Percentiles rank a stretch among this genome's conserved stretches.
phyloP scores from a whole-genome alignment of 2,888 invertebrate species.

The Cynaeus angustus region DNA sequence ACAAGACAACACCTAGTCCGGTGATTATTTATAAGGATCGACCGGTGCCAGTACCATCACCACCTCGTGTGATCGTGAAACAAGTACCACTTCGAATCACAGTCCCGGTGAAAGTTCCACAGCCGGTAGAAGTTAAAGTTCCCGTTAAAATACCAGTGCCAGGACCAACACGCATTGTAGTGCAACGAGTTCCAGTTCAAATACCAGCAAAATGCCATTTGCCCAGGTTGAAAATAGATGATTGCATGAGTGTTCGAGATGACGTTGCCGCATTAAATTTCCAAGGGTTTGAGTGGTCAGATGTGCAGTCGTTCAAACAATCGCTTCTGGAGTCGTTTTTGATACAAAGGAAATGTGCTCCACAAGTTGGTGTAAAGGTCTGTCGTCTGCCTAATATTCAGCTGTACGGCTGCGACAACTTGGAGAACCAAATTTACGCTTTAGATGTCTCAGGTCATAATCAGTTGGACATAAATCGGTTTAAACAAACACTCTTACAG shows the following conservation, averaged over 20 bases:
- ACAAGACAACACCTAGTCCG: neutral
- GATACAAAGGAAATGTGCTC: too few relatives aligned
- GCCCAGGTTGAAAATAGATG: neutral
- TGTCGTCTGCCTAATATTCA: too few relatives aligned
- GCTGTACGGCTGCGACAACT: neutral
- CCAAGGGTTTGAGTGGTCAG: neutral
- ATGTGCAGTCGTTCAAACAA: too few relatives aligned
- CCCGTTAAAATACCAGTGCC: constrained; percentile 3
- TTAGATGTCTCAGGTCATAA: neutral
- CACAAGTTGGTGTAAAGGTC: too few relatives aligned
- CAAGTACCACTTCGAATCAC: neutral
- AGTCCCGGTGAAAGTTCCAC: constrained; percentile 6
- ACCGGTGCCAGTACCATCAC: constrained; percentile 7
- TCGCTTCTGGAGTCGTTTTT: too few relatives aligned
- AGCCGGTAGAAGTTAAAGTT: neutral
- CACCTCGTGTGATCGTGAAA: constrained; percentile 15
- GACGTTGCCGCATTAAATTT: too few relatives aligned
- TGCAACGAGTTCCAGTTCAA: constrained; percentile 17
- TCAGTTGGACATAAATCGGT: neutral
- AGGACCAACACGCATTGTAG: neutral
- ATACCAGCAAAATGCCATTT: constrained; percentile 6
- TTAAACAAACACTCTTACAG: too few relatives aligned
- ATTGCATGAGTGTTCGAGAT: too few relatives aligned
- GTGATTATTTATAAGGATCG: neutral
- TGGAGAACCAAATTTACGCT: constrained; percentile 9